These are phyloP conservation scores for Myotis findleyi DNA, from an alignment of 2,797 vertebrate species.

Conservation along the genomic window DNA sequence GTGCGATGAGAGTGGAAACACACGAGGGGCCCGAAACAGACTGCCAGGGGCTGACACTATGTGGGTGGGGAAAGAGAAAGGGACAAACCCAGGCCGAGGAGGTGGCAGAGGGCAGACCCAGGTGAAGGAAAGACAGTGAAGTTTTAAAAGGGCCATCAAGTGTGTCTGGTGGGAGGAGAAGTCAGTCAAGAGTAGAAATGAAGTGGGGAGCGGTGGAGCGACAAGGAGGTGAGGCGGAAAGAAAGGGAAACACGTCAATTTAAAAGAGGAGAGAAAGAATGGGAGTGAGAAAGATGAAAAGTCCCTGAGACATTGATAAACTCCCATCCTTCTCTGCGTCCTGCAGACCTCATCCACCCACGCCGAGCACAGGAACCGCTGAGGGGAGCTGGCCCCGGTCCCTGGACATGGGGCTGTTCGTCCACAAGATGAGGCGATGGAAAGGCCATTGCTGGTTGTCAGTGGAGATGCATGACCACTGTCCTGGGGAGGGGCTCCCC, in stretches of 20 bases:
- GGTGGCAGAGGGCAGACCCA: background rate
- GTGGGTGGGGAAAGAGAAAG: slow-evolving; percentile 65
- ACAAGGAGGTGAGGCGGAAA: background rate
- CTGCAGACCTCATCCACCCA: fast-evolving
- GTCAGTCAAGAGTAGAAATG: background rate
- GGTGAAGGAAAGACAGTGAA: background rate
- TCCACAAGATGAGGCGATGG: fast-evolving
- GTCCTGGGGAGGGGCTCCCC: background rate
- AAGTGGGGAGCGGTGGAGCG: background rate
- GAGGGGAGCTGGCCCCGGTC: fast-evolving
- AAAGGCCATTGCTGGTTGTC: background rate
- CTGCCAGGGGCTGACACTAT: background rate
- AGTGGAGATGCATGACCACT: background rate
- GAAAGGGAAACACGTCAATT: background rate
- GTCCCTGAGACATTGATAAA: background rate
- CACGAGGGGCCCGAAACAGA: background rate
- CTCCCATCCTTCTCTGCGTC: background rate
- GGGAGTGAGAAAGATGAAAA: background rate
- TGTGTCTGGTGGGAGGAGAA: background rate
- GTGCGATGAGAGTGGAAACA: slow-evolving; percentile 5
- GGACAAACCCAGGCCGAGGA: slow-evolving; percentile 50
- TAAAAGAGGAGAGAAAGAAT: background rate
- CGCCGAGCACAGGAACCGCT: fast-evolving
- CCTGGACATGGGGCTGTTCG: background rate
- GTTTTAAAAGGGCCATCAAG: background rate